Conservation (phyloP, 2,113 vertebrate genomes). For the Neogobius melanostomus region DNA sequence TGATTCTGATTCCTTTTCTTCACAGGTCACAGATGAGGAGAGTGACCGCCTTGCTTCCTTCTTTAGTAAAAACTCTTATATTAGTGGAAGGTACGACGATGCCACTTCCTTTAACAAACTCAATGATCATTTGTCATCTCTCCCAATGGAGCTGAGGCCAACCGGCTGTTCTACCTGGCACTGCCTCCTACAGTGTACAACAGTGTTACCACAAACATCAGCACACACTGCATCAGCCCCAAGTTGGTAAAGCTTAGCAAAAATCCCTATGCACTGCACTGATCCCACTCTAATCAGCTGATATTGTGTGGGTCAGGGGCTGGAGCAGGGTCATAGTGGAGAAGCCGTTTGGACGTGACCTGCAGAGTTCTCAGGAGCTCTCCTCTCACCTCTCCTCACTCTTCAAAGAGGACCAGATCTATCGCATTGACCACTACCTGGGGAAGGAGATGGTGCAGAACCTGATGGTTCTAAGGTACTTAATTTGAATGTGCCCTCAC, state of each 20-base stretch:
- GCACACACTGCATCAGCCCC: conserved; percentile 76
- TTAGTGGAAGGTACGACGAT: conserved; percentile 63
- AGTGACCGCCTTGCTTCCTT: conserved; percentile 52
- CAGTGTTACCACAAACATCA: conserved; percentile 63
- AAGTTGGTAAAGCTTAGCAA: conserved; percentile 63
- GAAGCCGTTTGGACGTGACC: conserved; percentile 89
- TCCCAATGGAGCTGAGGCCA: conserved; percentile 68
- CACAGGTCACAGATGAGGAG: conserved; percentile 56
- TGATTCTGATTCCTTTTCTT: not conserved
- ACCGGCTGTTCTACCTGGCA: conserved; percentile 87
- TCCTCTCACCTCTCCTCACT: conserved; percentile 83
- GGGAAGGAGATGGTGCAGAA: conserved; percentile 95
- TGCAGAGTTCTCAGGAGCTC: conserved; percentile 85
- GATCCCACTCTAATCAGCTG: not conserved
- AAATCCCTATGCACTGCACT: not conserved
- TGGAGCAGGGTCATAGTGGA: conserved; percentile 91
- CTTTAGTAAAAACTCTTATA: conserved; percentile 69
- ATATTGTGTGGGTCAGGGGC: conserved; percentile 70
- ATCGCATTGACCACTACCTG: conserved; percentile 91
- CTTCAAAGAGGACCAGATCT: conserved; percentile 86
- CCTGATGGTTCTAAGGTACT: conserved; percentile 89
- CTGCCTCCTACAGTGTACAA: conserved; percentile 66
- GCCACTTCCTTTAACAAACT: conserved; percentile 58
- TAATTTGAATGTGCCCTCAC: not conserved
- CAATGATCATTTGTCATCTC: conserved; percentile 59